Evolutionary conservation across 2,113 vertebrate species (phyloP).

Genomic region (Anguilla japonica): DNA sequence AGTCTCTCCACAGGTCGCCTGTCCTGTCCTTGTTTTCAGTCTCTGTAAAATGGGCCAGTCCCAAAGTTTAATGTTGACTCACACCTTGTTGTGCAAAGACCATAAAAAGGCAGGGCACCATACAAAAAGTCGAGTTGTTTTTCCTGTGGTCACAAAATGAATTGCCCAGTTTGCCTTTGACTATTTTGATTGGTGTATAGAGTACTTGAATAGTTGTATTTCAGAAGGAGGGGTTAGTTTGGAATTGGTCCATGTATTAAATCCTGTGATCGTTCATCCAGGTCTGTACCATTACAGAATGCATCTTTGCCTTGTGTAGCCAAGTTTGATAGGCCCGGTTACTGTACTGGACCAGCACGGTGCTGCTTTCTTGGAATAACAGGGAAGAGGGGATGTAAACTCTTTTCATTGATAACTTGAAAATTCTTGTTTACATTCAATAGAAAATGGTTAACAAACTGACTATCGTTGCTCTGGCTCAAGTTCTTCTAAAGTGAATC

Average conservation of each 20-base stretch:
- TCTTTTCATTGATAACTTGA: too few species aligned
- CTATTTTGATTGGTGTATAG: neutral
- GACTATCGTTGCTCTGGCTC: too few species aligned
- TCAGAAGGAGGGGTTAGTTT: neutral
- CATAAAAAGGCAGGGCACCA: neutral
- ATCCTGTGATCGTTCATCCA: neutral
- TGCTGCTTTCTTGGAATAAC: too few species aligned
- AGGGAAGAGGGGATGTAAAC: too few species aligned
- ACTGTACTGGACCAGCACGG: too few species aligned
- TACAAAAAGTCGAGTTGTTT: neutral
- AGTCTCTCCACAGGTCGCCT: neutral
- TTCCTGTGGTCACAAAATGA: neutral
- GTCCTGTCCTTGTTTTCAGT: neutral
- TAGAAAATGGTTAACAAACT: too few species aligned
- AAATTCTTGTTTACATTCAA: too few species aligned
- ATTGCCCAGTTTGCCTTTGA: neutral
- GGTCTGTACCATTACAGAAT: neutral
- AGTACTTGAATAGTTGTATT: too few species aligned
- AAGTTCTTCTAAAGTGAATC: too few species aligned
- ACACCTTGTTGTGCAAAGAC: neutral
- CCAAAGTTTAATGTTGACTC: neutral
- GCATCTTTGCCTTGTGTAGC: neutral
- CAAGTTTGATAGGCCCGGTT: neutral
- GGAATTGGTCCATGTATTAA: neutral
- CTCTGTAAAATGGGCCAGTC: neutral